These are phyloP conservation scores for Scytalopus superciliaris DNA, from an alignment of 2,113 vertebrate species.

Conservation along the genomic window DNA sequence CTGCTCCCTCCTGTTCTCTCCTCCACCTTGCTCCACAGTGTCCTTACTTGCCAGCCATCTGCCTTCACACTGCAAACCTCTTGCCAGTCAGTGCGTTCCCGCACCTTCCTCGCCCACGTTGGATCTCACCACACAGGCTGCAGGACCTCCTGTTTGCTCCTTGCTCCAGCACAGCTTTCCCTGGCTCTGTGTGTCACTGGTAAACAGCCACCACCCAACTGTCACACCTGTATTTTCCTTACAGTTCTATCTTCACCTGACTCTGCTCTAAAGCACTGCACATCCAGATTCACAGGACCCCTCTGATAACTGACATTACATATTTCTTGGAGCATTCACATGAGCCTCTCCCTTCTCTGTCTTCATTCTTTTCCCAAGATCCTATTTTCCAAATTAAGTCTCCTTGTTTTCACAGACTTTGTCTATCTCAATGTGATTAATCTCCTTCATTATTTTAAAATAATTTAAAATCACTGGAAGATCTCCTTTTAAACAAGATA, in stretches of 20 bases:
- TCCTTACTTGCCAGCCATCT: not conserved
- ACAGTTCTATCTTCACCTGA: not conserved
- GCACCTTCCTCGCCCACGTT: not conserved
- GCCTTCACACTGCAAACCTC: not conserved
- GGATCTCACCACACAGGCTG: not conserved
- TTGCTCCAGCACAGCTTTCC: not conserved
- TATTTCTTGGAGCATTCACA: conserved; percentile 34
- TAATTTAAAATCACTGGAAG: conserved; percentile 32
- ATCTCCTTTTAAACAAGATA: conserved; percentile 39
- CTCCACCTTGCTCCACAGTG: not conserved
- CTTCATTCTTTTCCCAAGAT: conserved; percentile 47
- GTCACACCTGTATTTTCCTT: not conserved
- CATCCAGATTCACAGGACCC: not conserved
- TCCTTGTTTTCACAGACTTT: conserved; percentile 59
- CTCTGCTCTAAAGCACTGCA: not conserved
- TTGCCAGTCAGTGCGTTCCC: not conserved
- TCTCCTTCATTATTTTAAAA: conserved; percentile 44
- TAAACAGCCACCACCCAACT: not conserved
- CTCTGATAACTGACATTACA: conserved; percentile 23
- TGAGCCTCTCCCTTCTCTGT: not conserved
- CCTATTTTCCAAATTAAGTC: conserved; percentile 46
- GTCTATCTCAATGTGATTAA: conserved; percentile 63
- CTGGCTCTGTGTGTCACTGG: not conserved
- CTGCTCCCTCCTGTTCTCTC: not conserved
- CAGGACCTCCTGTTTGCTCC: not conserved